These are phyloP conservation scores for Euproctis similis DNA, from an alignment of 2,888 invertebrate species.

Conservation along the genomic window DNA sequence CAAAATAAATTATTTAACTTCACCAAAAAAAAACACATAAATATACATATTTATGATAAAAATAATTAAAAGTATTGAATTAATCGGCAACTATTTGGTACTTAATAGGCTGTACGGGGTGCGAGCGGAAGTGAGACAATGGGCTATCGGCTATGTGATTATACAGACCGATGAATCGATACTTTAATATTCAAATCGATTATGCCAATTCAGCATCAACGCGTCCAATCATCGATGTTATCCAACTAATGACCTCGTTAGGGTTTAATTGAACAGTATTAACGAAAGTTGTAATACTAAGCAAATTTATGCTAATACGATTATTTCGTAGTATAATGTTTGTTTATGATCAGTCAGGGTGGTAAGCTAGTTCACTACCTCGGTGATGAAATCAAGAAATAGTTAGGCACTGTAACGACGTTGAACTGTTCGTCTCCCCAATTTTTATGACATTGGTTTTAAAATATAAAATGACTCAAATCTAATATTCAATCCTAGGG, in stretches of 20 bases:
- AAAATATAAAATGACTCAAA: no score
- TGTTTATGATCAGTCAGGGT: constrained; percentile 1
- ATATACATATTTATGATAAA: constrained; percentile 5
- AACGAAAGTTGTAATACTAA: constrained; percentile 15
- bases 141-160: constrained; percentile 32
- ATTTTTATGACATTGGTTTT: no score
- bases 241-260: constrained; percentile 35
- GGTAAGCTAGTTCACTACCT: no score
- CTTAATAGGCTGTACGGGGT: constrained; percentile 22
- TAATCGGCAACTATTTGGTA: constrained; percentile 18
- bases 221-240: constrained; percentile 29
- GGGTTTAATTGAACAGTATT: constrained; percentile 27
- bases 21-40: no score
- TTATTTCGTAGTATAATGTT: constrained; percentile 3
- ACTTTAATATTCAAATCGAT: constrained; percentile 46
- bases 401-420: no score
- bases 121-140: constrained; percentile 44
- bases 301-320: constrained; percentile 7
- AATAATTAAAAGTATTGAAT: constrained; percentile 22
- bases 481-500: no score
- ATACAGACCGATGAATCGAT: constrained; percentile 41
- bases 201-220: constrained; percentile 26
- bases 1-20: constrained; percentile 5
- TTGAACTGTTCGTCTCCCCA: no score
- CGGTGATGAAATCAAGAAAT: no score